Conservation (phyloP, 2,888 invertebrate genomes). For the Flabesymbios commensalis region DNA sequence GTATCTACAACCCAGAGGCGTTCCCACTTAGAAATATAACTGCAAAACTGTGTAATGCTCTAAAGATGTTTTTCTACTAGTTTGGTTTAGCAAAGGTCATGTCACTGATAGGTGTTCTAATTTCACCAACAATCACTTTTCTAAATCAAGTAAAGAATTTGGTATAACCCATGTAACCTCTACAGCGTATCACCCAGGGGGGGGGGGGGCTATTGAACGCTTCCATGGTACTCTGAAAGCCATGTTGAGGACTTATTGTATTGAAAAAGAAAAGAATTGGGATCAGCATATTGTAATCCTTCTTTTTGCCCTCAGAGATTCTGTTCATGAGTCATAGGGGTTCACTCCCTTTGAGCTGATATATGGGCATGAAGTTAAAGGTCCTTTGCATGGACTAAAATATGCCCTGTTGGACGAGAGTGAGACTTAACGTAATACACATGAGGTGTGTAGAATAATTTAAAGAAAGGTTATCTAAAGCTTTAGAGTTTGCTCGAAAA, state of each 20-base stretch:
- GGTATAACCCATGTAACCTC: too few relatives aligned
- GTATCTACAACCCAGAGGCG: too few relatives aligned
- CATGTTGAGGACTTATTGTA: background rate
- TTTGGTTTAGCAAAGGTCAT: too few relatives aligned
- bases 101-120: too few relatives aligned
- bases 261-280: slow-evolving; percentile 2
- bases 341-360: slow-evolving; percentile 13
- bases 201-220: background rate
- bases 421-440: background rate
- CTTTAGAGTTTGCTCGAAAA: slow-evolving; percentile 1
- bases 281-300: background rate
- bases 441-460: background rate
- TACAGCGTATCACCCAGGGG: too few relatives aligned
- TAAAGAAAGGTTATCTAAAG: background rate
- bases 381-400: slow-evolving; percentile 7
- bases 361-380: slow-evolving; percentile 7
- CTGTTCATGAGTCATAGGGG: slow-evolving; percentile 9
- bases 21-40: too few relatives aligned
- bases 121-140: too few relatives aligned
- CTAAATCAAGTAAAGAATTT: too few relatives aligned
- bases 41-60: too few relatives aligned
- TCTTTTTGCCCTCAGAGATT: slow-evolving; percentile 6
- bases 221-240: slow-evolving; percentile 2
- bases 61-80: too few relatives aligned
- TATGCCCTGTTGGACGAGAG: too few relatives aligned